phyloP scores from a whole-genome alignment of 2,888 invertebrate genomes.

The Cheilosia grossa region DNA sequence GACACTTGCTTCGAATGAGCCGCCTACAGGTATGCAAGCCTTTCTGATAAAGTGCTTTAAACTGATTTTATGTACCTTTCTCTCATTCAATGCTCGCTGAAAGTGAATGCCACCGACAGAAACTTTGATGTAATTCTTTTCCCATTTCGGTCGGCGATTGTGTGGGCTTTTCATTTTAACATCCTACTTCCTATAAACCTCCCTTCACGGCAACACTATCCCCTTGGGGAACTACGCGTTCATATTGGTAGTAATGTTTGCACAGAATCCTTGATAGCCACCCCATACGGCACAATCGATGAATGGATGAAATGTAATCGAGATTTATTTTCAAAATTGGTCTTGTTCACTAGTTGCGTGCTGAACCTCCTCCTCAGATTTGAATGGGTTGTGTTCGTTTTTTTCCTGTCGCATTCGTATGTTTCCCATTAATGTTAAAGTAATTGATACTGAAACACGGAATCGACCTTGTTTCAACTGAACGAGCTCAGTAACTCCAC shows the following conservation, averaged over 20 bases:
- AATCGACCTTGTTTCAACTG: neutral
- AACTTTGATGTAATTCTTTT: no score
- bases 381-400: neutral
- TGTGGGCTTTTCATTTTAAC: no score
- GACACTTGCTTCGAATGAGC: no score
- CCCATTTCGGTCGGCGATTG: no score
- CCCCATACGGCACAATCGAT: neutral
- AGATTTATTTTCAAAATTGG: slow-evolving; percentile 8
- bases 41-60: no score
- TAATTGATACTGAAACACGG: neutral
- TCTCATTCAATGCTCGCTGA: no score
- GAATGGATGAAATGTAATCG: slow-evolving; percentile 9
- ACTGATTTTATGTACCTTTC: no score
- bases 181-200: neutral
- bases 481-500: neutral
- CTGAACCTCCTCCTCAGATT: neutral
- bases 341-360: neutral
- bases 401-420: neutral
- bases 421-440: neutral
- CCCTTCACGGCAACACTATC: neutral
- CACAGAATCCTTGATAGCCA: neutral
- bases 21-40: no score
- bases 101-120: no score
- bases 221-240: neutral
- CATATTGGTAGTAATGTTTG: neutral